Evolutionary conservation across 2,888 invertebrate genomes (phyloP).

Genomic region (Aromia moschata): DNA sequence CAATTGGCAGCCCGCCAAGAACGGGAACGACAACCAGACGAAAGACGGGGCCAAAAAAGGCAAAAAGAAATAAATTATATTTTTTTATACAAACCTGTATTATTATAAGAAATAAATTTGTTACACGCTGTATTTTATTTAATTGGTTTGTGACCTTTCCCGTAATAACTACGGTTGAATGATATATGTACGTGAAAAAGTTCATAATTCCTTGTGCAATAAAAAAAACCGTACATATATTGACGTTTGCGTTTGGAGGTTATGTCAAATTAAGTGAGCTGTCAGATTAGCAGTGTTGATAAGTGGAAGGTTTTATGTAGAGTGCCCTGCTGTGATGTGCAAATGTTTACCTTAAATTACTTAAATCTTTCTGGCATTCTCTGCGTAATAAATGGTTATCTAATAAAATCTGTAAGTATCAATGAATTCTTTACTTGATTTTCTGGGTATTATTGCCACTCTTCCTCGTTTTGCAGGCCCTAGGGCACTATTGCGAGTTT

Average conservation of each 20-base stretch:
- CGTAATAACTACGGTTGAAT: too few species aligned
- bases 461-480: conserved; percentile 36
- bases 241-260: too few species aligned
- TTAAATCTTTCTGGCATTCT: not conserved
- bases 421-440: not conserved
- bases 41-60: conserved; percentile 46
- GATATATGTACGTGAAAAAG: too few species aligned
- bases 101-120: not conserved
- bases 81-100: not conserved
- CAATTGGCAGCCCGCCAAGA: conserved; percentile 81
- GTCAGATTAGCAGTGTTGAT: too few species aligned
- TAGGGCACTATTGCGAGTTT: conserved; percentile 55
- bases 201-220: too few species aligned
- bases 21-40: conserved; percentile 49
- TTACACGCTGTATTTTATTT: not conserved
- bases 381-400: conserved; percentile 14
- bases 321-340: conserved; percentile 11
- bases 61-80: conserved; percentile 50
- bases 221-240: too few species aligned
- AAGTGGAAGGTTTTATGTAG: too few species aligned
- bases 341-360: conserved; percentile 18
- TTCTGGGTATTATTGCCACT: too few species aligned
- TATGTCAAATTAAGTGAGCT: too few species aligned
- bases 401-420: conserved; percentile 19
- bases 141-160: too few species aligned